Evolutionary conservation across 2,888 invertebrate species (phyloP).

Genomic region (Argynnis bischoffii): DNA sequence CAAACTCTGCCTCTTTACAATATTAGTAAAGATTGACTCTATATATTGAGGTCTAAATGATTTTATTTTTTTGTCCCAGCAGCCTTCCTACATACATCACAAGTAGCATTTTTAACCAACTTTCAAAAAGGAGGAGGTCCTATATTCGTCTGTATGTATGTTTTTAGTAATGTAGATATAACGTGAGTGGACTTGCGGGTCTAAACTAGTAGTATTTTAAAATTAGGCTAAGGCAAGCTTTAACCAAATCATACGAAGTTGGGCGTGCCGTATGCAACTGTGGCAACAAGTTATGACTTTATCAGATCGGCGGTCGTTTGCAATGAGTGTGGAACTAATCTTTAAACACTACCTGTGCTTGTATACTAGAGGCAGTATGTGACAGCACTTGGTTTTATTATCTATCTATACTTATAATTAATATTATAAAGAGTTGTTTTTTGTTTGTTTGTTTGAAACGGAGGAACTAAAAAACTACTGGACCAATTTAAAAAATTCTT

Average conservation of each 20-base stretch:
- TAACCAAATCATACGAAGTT: constrained; percentile 2
- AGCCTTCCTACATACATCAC: not conserved
- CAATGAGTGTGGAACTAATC: constrained; percentile 24
- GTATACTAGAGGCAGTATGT: constrained; percentile 37
- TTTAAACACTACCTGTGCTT: constrained; percentile 46
- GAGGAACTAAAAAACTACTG: too few relatives aligned
- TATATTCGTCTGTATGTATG: not conserved
- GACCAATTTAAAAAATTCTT: too few relatives aligned
- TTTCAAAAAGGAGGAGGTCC: too few relatives aligned
- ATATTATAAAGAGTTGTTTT: too few relatives aligned
- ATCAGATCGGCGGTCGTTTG: constrained; percentile 15
- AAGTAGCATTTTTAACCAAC: not conserved
- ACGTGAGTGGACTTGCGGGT: not conserved
- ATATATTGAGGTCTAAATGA: too few relatives aligned
- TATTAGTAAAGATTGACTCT: too few relatives aligned
- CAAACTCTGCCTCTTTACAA: too few relatives aligned
- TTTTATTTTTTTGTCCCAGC: too few relatives aligned
- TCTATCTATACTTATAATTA: not conserved
- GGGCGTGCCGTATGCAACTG: constrained; percentile 17
- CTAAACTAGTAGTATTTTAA: not conserved
- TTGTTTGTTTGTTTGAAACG: too few relatives aligned
- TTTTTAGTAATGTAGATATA: not conserved
- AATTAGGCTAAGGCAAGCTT: not conserved
- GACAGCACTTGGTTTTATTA: not conserved
- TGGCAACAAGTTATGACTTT: constrained; percentile 15